Evolutionary conservation across 1,140 invertebrate species (phyloP).

Genomic region (Eciton burchellii): DNA sequence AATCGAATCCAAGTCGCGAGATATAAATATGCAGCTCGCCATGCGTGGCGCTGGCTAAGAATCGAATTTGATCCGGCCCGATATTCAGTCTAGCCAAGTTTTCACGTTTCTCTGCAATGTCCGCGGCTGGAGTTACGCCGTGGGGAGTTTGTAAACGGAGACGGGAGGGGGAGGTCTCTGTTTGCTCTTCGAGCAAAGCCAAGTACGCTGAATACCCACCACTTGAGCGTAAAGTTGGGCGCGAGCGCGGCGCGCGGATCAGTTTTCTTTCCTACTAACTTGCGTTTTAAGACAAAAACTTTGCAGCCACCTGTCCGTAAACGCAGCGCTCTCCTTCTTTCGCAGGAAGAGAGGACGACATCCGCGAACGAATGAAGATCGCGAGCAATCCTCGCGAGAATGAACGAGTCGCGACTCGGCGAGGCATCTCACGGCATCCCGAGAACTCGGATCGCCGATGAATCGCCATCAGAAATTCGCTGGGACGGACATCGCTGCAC

Average conservation of each 20-base stretch:
- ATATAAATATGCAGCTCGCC: too few species aligned
- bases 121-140: constrained; percentile 39
- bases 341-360: not conserved
- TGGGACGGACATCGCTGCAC: too few species aligned
- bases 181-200: constrained; percentile 54
- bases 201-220: constrained; percentile 56
- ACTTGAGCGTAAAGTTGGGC: constrained; percentile 45
- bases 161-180: constrained; percentile 51
- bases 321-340: constrained; percentile 10
- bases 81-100: constrained; percentile 36
- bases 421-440: too few species aligned
- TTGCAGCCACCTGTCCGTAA: constrained; percentile 39
- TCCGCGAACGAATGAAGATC: not conserved
- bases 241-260: constrained; percentile 30
- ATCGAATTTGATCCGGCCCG: constrained; percentile 52
- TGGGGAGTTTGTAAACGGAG: constrained; percentile 57
- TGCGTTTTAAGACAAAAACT: constrained; percentile 55
- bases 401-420: not conserved
- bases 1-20: too few species aligned
- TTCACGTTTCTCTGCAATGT: constrained; percentile 53
- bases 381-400: not conserved
- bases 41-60: constrained; percentile 9
- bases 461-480: too few species aligned
- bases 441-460: too few species aligned
- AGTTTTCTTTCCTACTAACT: constrained; percentile 54